phyloP scores from a whole-genome alignment of 2,113 vertebrate species.

The Leptobrachium ailaonicum region DNA sequence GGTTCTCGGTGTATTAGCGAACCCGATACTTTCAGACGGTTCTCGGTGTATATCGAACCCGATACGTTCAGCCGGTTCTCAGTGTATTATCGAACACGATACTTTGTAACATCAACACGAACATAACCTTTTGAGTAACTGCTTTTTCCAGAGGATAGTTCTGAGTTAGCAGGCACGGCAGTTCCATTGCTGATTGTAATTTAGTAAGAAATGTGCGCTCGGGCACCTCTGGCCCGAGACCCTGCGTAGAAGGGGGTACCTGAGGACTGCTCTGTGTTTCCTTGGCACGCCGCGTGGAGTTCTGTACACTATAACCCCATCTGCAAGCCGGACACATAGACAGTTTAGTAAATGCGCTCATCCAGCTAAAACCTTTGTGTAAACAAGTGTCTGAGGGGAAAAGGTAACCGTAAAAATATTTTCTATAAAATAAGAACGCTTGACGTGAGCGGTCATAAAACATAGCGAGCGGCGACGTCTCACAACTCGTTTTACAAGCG shows the following conservation, averaged over 20 bases:
- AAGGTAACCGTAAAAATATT: constrained; percentile 26
- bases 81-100: too few relatives aligned
- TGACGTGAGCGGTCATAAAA: constrained; percentile 15
- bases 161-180: too few relatives aligned
- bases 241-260: not conserved
- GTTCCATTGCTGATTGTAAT: not conserved
- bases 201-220: not conserved
- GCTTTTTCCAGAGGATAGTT: too few relatives aligned
- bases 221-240: not conserved
- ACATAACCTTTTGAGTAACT: too few relatives aligned
- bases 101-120: too few relatives aligned
- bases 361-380: not conserved
- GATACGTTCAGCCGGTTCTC: too few relatives aligned
- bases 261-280: not conserved
- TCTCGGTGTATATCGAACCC: too few relatives aligned
- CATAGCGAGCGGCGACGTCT: constrained; percentile 9
- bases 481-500: constrained; percentile 15
- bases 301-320: constrained; percentile 25
- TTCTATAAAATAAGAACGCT: constrained; percentile 18
- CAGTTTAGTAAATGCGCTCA: not conserved
- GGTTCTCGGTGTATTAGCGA: too few relatives aligned
- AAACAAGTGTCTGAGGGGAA: constrained; percentile 16
- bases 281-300: not conserved
- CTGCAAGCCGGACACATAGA: constrained; percentile 9
- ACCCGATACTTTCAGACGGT: too few relatives aligned